Percentiles rank a stretch among this genome's conserved stretches.
These are phyloP conservation scores for Epizoanthus ramosus DNA, from an alignment of 92 coral and sea anemone species.

Conservation along the genomic window DNA sequence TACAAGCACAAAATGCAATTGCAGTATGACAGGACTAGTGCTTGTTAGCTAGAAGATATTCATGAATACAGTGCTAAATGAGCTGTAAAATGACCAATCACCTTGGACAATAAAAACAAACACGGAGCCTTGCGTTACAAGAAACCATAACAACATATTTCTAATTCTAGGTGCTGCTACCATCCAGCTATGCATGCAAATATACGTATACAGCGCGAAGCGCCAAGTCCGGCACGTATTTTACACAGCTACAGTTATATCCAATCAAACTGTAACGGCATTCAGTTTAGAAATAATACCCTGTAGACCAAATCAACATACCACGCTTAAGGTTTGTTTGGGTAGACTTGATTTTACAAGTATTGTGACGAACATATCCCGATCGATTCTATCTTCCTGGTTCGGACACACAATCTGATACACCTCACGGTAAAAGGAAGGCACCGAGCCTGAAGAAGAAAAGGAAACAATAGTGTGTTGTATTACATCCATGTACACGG, in stretches of 20 bases:
- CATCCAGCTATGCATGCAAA: too few species aligned
- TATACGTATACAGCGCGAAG: background rate
- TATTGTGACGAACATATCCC: slow-evolving; percentile 90
- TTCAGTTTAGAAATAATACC: background rate
- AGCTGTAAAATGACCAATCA: too few species aligned
- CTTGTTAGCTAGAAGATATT: too few species aligned
- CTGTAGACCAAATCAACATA: slow-evolving; percentile 26
- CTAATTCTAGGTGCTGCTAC: too few species aligned
- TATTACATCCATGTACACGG: background rate
- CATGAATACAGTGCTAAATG: too few species aligned
- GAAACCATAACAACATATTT: too few species aligned
- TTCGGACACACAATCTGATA: slow-evolving; percentile 93
- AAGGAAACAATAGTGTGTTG: background rate
- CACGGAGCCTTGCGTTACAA: too few species aligned
- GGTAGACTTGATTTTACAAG: slow-evolving; percentile 93
- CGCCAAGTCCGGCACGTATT: background rate
- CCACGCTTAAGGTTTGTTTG: slow-evolving; percentile 78
- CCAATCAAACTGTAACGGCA: background rate
- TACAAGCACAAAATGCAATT: too few species aligned
- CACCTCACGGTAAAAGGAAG: slow-evolving; percentile 88
- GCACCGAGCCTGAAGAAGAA: slow-evolving; percentile 78
- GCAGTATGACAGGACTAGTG: too few species aligned
- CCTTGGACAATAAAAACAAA: too few species aligned
- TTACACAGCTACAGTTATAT: background rate
- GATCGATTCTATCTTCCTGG: slow-evolving; percentile 83